A percentile compares a stretch with the other conserved stretches of the same genome.
These are phyloP conservation scores for Okapia johnstoni DNA, from an alignment of 2,113 vertebrate genomes.

Conservation along the genomic window DNA sequence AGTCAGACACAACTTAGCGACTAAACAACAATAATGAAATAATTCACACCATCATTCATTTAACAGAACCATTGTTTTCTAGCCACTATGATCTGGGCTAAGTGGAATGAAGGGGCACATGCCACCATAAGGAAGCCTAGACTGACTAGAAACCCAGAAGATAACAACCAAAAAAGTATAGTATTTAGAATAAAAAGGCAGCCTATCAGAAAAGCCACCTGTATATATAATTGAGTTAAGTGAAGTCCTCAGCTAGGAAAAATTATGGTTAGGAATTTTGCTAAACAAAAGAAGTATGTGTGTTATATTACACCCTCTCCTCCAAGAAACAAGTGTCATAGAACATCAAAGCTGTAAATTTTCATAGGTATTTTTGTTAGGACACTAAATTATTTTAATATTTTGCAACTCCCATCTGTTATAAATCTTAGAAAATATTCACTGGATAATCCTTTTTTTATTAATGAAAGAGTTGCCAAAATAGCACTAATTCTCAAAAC, in stretches of 20 bases:
- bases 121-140: neutral
- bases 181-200: neutral
- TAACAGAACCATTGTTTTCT: neutral
- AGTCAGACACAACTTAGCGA: neutral
- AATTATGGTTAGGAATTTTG: constrained; percentile 40
- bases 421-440: constrained; percentile 55
- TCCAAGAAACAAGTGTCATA: constrained; percentile 34
- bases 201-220: neutral
- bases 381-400: constrained; percentile 51
- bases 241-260: neutral
- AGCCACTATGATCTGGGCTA: neutral
- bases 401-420: constrained; percentile 49
- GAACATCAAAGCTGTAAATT: constrained; percentile 52
- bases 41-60: neutral
- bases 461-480: constrained; percentile 33
- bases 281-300: constrained; percentile 56
- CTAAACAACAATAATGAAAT: neutral
- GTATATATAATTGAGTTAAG: neutral
- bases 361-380: constrained; percentile 56
- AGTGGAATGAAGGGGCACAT: neutral
- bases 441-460: constrained; percentile 29
- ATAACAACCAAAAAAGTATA: neutral
- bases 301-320: constrained; percentile 14
- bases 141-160: neutral
- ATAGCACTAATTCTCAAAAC: constrained; percentile 20